A percentile compares a stretch with the other conserved stretches of the same genome.
Conservation (phyloP, 2,113 vertebrate species). For the Pomatorhinus ruficollis region DNA sequence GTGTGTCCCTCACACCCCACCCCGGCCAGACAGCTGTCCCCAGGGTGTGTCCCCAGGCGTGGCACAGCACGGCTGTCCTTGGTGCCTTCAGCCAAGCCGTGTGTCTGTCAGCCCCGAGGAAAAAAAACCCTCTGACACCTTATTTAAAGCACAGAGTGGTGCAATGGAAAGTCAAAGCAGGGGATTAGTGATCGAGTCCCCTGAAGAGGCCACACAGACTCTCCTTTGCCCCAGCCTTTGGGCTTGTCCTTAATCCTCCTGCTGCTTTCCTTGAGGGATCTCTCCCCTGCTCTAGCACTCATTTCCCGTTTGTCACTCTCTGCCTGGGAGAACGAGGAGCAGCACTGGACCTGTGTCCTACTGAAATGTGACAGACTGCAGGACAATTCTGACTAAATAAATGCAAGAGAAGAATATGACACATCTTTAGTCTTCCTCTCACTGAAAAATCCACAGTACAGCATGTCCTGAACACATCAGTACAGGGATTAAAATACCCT, state of each 20-base stretch:
- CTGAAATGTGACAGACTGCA: not conserved
- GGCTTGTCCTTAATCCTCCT: not conserved
- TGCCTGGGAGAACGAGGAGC: not conserved
- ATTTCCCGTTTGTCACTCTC: not conserved
- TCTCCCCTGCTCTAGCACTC: not conserved
- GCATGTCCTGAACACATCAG: not conserved
- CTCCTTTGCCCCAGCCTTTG: not conserved
- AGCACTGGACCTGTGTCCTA: not conserved
- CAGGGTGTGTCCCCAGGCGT: not conserved
- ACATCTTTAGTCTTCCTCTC: not conserved
- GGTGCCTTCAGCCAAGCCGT: not conserved
- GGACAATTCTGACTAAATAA: not conserved
- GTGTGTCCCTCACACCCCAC: rapidly evolving
- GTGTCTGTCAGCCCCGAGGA: not conserved
- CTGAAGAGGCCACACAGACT: not conserved
- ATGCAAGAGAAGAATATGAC: not conserved
- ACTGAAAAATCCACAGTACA: not conserved
- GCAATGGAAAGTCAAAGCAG: not conserved
- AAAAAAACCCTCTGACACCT: not conserved
- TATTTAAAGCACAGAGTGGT: not conserved
- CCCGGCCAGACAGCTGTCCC: not conserved
- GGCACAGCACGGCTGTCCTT: not conserved
- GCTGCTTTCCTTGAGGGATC: not conserved
- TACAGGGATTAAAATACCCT: not conserved
- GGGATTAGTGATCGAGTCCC: not conserved